Evolutionary conservation across 35 echinoderm and acorn worm species (phyloP).

Genomic region (Lytechinus variegatus): DNA sequence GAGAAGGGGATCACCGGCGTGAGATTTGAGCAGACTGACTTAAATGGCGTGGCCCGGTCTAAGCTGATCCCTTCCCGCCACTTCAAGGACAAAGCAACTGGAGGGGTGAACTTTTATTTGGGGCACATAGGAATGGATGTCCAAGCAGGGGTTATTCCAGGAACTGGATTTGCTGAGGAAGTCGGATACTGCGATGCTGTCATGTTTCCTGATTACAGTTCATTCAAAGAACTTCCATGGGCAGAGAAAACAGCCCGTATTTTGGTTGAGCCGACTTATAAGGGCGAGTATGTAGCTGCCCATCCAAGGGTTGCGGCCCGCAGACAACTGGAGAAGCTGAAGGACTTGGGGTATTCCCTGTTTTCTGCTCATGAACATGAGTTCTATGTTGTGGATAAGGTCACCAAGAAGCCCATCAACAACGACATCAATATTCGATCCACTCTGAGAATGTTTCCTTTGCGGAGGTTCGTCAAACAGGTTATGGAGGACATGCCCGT

Average conservation of each 20-base stretch:
- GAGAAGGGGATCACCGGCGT: conserved; percentile 57
- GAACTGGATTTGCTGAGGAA: conserved; percentile 40
- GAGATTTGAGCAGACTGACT: conserved; percentile 70
- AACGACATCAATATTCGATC: conserved; percentile 34
- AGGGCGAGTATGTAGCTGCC: conserved; percentile 32
- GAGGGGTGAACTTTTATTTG: conserved; percentile 58
- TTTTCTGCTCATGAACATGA: conserved; percentile 53
- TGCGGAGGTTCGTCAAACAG: conserved; percentile 16
- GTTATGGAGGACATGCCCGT: conserved; percentile 25
- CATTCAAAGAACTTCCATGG: conserved; percentile 75
- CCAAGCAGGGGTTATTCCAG: conserved; percentile 46
- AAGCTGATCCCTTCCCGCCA: conserved; percentile 75
- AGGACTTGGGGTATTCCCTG: conserved; percentile 47
- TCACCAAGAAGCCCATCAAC: not conserved
- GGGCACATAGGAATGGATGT: conserved; percentile 34
- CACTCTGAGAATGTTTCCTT: not conserved
- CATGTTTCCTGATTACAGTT: conserved; percentile 64
- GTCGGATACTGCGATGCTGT: conserved; percentile 55
- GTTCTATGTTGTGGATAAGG: conserved; percentile 51
- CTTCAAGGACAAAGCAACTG: conserved; percentile 69
- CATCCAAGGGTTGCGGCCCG: conserved; percentile 44
- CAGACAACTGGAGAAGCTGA: conserved; percentile 34
- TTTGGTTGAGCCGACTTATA: conserved; percentile 44
- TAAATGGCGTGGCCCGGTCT: conserved; percentile 60
- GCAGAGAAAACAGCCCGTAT: conserved; percentile 54